Percentiles rank a stretch among this genome's conserved stretches.
These are phyloP conservation scores for Hesperia comma DNA, from an alignment of 2,888 invertebrate genomes.

Conservation along the genomic window DNA sequence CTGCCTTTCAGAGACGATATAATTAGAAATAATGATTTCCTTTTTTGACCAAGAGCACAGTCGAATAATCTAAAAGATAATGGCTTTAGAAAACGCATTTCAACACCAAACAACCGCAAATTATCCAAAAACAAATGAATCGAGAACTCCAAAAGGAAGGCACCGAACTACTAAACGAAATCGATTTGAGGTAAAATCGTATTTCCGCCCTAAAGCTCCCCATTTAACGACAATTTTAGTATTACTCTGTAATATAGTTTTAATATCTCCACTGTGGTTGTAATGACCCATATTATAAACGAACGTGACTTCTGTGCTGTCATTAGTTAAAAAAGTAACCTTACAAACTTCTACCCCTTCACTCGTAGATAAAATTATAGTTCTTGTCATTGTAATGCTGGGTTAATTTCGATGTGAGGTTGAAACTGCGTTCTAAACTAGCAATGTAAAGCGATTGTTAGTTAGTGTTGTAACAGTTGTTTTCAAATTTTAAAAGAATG, in stretches of 20 bases:
- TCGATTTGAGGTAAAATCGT: slow-evolving; percentile 69
- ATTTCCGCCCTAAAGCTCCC: slow-evolving; percentile 72
- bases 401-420: neutral
- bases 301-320: slow-evolving; percentile 76
- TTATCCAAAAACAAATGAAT: slow-evolving; percentile 46
- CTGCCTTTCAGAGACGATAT: neutral
- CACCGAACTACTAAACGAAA: slow-evolving; percentile 66
- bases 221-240: slow-evolving; percentile 71
- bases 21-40: neutral
- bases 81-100: slow-evolving; percentile 6
- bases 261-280: slow-evolving; percentile 60
- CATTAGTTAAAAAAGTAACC: slow-evolving; percentile 56
- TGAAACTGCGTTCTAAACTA: neutral
- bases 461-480: neutral
- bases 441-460: slow-evolving; percentile 11
- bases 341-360: slow-evolving; percentile 24
- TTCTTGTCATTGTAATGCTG: neutral
- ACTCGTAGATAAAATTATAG: neutral
- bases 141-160: slow-evolving; percentile 40
- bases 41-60: slow-evolving; percentile 4
- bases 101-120: slow-evolving; percentile 18
- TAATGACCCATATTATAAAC: slow-evolving; percentile 66
- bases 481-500: slow-evolving; percentile 18
- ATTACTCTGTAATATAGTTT: slow-evolving; percentile 71
- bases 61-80: slow-evolving; percentile 5